Evolutionary conservation across 2,888 invertebrate genomes (phyloP), one percentile per base, ranked within the genome.

Genomic region (Lepidonotus clava): DNA sequence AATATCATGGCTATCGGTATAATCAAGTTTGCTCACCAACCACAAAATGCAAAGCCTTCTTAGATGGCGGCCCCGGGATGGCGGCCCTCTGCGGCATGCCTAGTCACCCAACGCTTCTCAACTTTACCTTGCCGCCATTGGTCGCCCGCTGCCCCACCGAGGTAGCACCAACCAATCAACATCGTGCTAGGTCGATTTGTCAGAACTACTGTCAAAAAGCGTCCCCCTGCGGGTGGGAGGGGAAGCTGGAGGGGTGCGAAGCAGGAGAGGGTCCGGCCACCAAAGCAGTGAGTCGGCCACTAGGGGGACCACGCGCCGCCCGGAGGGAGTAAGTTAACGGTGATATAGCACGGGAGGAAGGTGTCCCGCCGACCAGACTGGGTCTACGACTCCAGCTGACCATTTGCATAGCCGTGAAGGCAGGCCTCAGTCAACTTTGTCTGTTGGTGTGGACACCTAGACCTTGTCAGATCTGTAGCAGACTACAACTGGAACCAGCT

Each of bases 331-430:
- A 53, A 53, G 53, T 53, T n/a, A 2, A 53, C 53, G 24, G 61
- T 28, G 61, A 61, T 61, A 61, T 61, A 61, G 61, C 61, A 61
- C 61, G 61, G 61, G 8, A 32, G 61, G 21, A 61, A 61, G 61
- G 61, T n/a, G 61, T 61, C 61, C 28, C 28, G 11, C 28, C 2
- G 2, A 61, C 28, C 61, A 61, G 61, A 61, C 61, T 11, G 28
- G 5, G 28, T 28, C 61, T 5, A n/a, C n/a, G 56, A 56, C 28
- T 1, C 11, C 28, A 1, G 5, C 61, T 61, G 61, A 61, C 61
- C 28, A 28, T 32, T 11, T n/a, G n/a, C n/a, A n/a, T n/a, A n/a
- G n/a, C n/a, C n/a, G n/a, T n/a, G n/a, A n/a, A n/a, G n/a, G n/a
- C n/a, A n/a, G n/a, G n/a, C n/a, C n/a, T n/a, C n/a, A n/a, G n/a